Evolutionary conservation across 2,888 invertebrate species (phyloP), one percentile per base, ranked within the genome.

Genomic region (Phania funesta): DNA sequence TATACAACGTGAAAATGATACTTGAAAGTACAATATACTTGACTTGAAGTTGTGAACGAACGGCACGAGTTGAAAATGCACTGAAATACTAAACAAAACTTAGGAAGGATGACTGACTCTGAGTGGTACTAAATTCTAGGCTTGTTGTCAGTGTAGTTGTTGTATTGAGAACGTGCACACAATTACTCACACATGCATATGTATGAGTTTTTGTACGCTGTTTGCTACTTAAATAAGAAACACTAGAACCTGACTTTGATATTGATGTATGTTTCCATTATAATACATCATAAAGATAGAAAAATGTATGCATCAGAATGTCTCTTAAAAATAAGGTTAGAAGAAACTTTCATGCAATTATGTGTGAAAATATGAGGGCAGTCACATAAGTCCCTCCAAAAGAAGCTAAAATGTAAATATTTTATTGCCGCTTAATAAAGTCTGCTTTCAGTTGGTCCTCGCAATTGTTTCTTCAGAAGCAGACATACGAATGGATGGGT

Each of bases 11-110:
- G 75, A 68, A 80, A 80, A 80, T 80, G 80, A 80, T 80, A 80
- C 80, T 80, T 75, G 70, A 80, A 80, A 70, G 68, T 75, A 80
- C 75, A 80, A 80, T 56, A 70, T 80, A 80, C 80, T 80, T 80
- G 75, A 80, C 75, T 70, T 75, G 52, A 52, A 80, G 80, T 75
- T 75, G 22, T 35, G n/a, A n/a, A n/a, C n/a, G 32, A 60, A 77
- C 41, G 50, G 62, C 46, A 46, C 32, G 52, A 35, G 64, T 65
- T 50, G 35, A 35, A 48, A 35, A 65, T 22, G 9, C 16, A 50
- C 35, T n/a, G n/a, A n/a, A n/a, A n/a, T n/a, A n/a, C n/a, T n/a
- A n/a, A n/a, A n/a, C n/a, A n/a, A n/a, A 52, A 44, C 48, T 41
- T 35, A 73, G 67, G 26, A 73, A 73, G 67, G 60, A 71, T 58